A percentile compares a stretch with the other conserved stretches of the same genome.
Conservation (phyloP, 2,113 vertebrate genomes). For the Colius striatus region DNA sequence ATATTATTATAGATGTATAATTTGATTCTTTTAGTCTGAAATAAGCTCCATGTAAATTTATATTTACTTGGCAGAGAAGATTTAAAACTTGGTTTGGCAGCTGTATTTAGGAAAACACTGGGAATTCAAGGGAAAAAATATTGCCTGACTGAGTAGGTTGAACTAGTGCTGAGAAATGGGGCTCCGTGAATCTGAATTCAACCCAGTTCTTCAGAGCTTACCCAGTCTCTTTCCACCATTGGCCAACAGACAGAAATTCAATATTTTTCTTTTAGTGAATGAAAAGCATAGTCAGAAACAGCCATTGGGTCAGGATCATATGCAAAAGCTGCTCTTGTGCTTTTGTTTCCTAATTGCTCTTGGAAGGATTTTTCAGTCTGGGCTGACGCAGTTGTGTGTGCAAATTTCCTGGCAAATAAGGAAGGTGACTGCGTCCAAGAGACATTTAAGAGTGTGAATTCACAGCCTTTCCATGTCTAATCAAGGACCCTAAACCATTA, state of each 20-base stretch:
- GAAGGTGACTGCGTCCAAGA: slow-evolving; percentile 71
- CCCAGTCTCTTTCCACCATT: background rate
- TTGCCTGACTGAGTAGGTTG: background rate
- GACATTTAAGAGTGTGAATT: slow-evolving; percentile 65
- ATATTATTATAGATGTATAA: slow-evolving; percentile 12
- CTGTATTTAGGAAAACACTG: slow-evolving; percentile 43
- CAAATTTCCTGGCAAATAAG: slow-evolving; percentile 76
- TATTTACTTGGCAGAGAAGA: slow-evolving; percentile 49
- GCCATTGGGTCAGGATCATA: slow-evolving; percentile 33
- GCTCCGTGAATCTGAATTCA: slow-evolving; percentile 53
- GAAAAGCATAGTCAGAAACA: slow-evolving; percentile 60
- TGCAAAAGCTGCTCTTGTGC: slow-evolving; percentile 59
- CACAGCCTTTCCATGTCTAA: slow-evolving; percentile 77
- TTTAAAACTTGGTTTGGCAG: slow-evolving; percentile 60
- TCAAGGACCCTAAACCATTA: slow-evolving; percentile 66
- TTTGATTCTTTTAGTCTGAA: slow-evolving; percentile 47
- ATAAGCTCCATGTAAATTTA: slow-evolving; percentile 2
- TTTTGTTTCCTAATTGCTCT: slow-evolving; percentile 62
- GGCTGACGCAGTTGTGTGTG: slow-evolving; percentile 60
- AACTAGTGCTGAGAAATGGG: slow-evolving; percentile 32
- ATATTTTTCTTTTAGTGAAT: slow-evolving; percentile 54
- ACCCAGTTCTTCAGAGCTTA: slow-evolving; percentile 36
- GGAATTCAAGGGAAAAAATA: slow-evolving; percentile 22
- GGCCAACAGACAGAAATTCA: slow-evolving; percentile 53
- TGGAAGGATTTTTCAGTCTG: slow-evolving; percentile 48